Percentiles rank a stretch among this genome's conserved stretches.
Conservation (phyloP, 1,140 invertebrate species). For the Drosophila neocordata region DNA sequence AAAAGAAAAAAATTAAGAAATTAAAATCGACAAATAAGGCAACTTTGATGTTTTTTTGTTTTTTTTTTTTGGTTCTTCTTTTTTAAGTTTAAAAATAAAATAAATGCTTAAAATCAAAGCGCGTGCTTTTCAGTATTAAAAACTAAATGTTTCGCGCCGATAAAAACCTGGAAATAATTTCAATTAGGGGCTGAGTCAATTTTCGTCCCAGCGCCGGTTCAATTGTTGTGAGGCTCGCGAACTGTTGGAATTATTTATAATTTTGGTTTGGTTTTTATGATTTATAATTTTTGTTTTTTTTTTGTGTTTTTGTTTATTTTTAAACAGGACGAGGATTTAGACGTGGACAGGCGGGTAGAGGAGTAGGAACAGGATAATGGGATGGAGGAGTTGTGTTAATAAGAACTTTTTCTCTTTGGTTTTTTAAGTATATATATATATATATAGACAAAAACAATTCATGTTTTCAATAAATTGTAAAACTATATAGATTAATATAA, state of each 20-base stretch:
- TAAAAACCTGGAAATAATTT: constrained; percentile 94
- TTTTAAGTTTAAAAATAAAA: background rate
- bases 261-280: constrained; percentile 9
- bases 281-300: constrained; percentile 29
- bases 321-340: constrained; percentile 14
- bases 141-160: constrained; percentile 61
- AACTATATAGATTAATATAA: background rate
- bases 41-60: background rate
- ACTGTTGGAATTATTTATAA: constrained; percentile 84
- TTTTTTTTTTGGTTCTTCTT: background rate
- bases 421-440: constrained; percentile 45
- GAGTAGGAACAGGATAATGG: constrained; percentile 41
- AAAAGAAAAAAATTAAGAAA: background rate
- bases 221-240: constrained; percentile 92
- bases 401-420: constrained; percentile 57
- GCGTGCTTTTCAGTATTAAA: constrained; percentile 65
- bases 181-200: constrained; percentile 93
- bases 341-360: constrained; percentile 20
- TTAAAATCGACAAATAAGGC: background rate
- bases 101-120: constrained; percentile 63
- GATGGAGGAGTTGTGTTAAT: constrained; percentile 76
- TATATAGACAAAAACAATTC: constrained; percentile 39
- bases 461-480: background rate
- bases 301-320: constrained; percentile 19
- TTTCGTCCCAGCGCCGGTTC: constrained; percentile 93